phyloP scores from a whole-genome alignment of 1,140 invertebrate genomes.

The Trichonephila clavata region DNA sequence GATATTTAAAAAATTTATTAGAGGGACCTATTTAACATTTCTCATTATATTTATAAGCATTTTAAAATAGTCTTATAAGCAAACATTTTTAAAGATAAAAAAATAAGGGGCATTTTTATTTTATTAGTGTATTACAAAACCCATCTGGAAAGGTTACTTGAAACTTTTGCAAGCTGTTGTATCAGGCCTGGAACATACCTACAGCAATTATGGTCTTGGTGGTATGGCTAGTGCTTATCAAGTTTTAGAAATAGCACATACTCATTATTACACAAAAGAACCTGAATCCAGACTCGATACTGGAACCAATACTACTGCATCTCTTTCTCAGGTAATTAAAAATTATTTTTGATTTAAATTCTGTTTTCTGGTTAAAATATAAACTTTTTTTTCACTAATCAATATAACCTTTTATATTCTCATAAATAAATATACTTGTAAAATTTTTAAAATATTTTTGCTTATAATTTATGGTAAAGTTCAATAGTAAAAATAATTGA shows the following conservation, averaged over 20 bases:
- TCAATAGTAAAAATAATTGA: too few species aligned
- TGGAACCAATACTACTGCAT: conserved; percentile 80
- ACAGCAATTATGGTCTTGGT: conserved; percentile 94
- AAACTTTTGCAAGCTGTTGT: conserved; percentile 94
- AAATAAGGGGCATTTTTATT: not conserved
- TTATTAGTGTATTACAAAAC: conserved; percentile 89
- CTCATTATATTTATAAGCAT: too few species aligned
- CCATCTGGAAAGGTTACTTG: conserved; percentile 98
- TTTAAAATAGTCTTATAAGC: too few species aligned
- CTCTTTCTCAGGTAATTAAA: conserved; percentile 78
- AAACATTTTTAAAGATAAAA: not conserved
- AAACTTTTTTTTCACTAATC: too few species aligned
- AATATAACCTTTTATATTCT: too few species aligned
- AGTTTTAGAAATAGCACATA: conserved; percentile 98
- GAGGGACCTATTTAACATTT: too few species aligned
- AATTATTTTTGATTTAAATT: too few species aligned
- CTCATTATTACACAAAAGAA: conserved; percentile 98
- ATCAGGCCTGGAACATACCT: conserved; percentile 94
- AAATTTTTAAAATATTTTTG: too few species aligned
- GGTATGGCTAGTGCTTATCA: conserved; percentile 97
- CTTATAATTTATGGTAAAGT: too few species aligned
- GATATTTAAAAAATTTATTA: too few species aligned
- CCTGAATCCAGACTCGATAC: conserved; percentile 78
- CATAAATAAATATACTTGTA: too few species aligned
- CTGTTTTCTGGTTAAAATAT: too few species aligned